A percentile compares a stretch with the other conserved stretches of the same genome.
phyloP scores from a whole-genome alignment of 2,797 vertebrate species.

The Karalla daura region DNA sequence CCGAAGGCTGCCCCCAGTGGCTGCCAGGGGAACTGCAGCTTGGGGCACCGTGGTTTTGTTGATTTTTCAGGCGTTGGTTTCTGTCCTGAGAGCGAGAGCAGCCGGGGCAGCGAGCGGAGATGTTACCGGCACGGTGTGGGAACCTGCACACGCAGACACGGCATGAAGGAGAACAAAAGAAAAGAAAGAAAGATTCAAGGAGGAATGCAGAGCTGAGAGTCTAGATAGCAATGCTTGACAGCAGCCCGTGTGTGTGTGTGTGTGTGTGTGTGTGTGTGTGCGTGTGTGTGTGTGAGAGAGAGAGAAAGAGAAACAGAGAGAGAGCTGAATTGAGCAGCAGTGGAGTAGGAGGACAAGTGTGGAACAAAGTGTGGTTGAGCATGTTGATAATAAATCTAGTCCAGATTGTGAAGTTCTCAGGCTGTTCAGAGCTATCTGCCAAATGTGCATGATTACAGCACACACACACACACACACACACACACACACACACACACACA shows the following conservation, averaged over 20 bases:
- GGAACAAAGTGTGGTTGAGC: slow-evolving; percentile 31
- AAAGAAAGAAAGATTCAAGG: neutral
- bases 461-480: neutral
- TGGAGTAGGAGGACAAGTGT: slow-evolving; percentile 52
- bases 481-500: slow-evolving; percentile 5
- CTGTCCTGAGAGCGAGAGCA: no score
- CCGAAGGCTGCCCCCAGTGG: no score
- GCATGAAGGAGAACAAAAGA: neutral
- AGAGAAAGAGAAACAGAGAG: neutral
- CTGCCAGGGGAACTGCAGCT: no score
- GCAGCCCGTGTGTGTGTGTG: neutral
- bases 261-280: slow-evolving; percentile 22
- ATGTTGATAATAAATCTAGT: slow-evolving; percentile 40
- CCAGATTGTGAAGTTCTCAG: slow-evolving; percentile 57
- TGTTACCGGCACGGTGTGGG: no score
- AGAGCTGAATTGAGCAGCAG: slow-evolving; percentile 52
- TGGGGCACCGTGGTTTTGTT: no score
- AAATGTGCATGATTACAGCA: slow-evolving; percentile 4
- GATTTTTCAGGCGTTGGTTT: no score
- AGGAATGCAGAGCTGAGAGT: neutral
- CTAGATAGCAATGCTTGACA: neutral
- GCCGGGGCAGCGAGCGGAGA: no score
- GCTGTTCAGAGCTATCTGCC: slow-evolving; percentile 56
- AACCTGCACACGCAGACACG: no score
- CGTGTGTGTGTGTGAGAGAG: slow-evolving; percentile 4